Base-by-base conservation (phyloP, 2,797 vertebrate species). In the Hydrolagus colliei region DNA sequence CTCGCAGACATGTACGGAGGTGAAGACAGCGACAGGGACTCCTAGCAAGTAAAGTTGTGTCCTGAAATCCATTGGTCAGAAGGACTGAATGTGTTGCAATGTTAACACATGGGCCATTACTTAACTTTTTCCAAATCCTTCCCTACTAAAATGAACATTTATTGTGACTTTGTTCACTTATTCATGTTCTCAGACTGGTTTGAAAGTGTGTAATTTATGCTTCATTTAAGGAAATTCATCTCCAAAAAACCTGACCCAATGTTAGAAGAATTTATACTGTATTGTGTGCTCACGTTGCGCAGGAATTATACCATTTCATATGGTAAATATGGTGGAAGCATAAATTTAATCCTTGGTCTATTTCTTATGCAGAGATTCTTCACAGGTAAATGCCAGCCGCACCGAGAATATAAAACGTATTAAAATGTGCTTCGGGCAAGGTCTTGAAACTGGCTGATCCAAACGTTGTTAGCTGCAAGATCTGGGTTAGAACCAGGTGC, bases 1-100 rank as follows among this genome's bases (percentile, higher is more conserved):
- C 94, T 98, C 75, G 96, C 97, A 1, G 97, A 98, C 90, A 94
- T 98, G 97, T 98, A 98, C 52, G 96, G 97, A 0, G 91, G 94
- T 9, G 95, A 93, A 87, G 96, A 97, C 92, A 96, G 96, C 87
- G 96, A 97, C 92, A 94, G 92, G 89, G 96, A 97, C 91, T 97
- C 96, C 88, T 98, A 96, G 96, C 92, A 59, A 88, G 65, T 32
- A 41, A 68, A 71, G 20, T n/a, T 32, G 41, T 41, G 32, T 35
- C 32, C 63, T 84, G 35, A 35, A 84, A 22, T 84, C 68, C 65
- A 84, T 27, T 63, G 35, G 41, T 71, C 65, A 13, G 68, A 35
- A 82, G 27, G 41, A 84, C 35, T 32, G 72, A 73, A 52, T 52
- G 79, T 71, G 18, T 84, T 84, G 62, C 65, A 68, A 63, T 84